These are phyloP conservation scores for Agapornis canus DNA, from an alignment of 2,797 vertebrate species.

Conservation along the genomic window DNA sequence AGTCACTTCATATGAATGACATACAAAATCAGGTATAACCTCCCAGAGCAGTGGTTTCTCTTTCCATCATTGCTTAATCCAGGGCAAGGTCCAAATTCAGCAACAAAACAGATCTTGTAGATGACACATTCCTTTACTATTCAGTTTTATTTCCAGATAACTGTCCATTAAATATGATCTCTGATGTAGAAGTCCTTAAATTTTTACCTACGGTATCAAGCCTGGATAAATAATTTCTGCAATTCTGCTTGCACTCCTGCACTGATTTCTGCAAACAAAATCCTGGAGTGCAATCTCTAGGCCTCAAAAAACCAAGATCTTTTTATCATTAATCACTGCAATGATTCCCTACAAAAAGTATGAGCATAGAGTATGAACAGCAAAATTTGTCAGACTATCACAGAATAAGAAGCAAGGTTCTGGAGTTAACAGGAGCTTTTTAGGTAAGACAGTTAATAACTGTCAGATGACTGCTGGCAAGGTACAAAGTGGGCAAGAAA, in stretches of 20 bases:
- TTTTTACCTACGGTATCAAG: not conserved
- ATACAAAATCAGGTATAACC: not conserved
- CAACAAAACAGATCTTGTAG: not conserved
- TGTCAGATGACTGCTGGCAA: not conserved
- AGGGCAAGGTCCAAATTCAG: not conserved
- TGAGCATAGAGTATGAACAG: not conserved
- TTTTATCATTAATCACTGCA: not conserved
- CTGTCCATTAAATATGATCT: not conserved
- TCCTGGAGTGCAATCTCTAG: not conserved
- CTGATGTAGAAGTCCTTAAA: not conserved
- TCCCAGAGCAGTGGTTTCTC: not conserved
- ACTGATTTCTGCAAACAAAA: not conserved
- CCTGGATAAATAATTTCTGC: not conserved
- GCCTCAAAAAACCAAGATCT: not conserved
- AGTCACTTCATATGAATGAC: not conserved
- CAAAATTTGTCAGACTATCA: not conserved
- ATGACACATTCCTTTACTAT: not conserved
- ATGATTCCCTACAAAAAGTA: not conserved
- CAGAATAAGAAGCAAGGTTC: not conserved
- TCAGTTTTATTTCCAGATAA: not conserved
- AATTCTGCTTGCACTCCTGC: not conserved
- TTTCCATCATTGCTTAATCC: not conserved
- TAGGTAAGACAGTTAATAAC: not conserved
- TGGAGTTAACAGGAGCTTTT: rapidly evolving
- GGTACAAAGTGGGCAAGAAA: not conserved